These are phyloP conservation scores for Omphaloscelis lunosa DNA, from an alignment of 2,888 invertebrate genomes.

Conservation along the genomic window DNA sequence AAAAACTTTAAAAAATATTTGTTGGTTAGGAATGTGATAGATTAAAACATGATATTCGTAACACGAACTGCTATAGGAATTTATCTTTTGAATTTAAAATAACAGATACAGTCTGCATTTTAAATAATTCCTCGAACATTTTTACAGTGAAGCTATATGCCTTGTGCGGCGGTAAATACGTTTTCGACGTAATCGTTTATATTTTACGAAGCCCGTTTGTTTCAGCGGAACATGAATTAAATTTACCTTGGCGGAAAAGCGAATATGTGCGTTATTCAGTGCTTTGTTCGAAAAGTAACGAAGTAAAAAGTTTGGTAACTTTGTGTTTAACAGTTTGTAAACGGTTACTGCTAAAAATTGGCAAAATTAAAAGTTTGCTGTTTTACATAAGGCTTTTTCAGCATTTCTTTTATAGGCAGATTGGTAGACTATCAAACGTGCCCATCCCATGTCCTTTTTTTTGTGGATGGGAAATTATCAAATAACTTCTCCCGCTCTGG, in stretches of 20 bases:
- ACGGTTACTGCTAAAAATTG: slow-evolving; percentile 13
- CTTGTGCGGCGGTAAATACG: slow-evolving; percentile 18
- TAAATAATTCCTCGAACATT: slow-evolving; percentile 2
- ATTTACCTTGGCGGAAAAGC: slow-evolving; percentile 38
- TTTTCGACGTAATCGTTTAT: slow-evolving; percentile 37
- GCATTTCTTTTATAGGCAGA: background rate
- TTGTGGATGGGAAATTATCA: no score
- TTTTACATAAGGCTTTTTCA: background rate
- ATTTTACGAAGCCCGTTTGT: slow-evolving; percentile 38
- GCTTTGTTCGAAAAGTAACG: slow-evolving; percentile 25
- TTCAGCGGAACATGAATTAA: slow-evolving; percentile 33
- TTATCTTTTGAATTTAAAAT: slow-evolving; percentile 11
- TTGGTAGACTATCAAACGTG: no score
- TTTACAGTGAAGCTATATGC: background rate
- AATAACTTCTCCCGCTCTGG: no score
- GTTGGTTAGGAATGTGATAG: background rate
- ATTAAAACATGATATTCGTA: no score
- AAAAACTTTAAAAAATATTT: background rate
- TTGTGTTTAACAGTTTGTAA: slow-evolving; percentile 25
- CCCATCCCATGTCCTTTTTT: no score
- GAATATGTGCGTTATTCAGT: slow-evolving; percentile 20
- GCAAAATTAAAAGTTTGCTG: background rate
- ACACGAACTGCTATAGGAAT: slow-evolving; percentile 9
- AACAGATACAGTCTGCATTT: background rate
- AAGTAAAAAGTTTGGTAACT: slow-evolving; percentile 22